phyloP scores from a whole-genome alignment of 2,797 vertebrate species.

The Phrynocephalus guinanensis region DNA sequence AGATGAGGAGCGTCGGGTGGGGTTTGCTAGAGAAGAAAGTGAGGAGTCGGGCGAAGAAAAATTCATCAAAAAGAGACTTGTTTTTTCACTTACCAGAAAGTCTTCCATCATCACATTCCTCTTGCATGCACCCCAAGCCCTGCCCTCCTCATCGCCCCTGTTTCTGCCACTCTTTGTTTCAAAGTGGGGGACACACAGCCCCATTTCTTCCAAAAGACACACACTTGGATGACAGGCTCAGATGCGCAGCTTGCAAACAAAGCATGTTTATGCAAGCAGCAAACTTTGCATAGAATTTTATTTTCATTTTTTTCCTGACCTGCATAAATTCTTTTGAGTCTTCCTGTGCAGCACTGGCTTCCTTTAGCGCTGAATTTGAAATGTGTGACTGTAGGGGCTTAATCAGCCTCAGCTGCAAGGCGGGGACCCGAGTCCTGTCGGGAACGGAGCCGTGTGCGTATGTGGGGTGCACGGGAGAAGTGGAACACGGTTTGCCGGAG shows the following conservation, averaged over 20 bases:
- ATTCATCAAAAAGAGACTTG: background rate
- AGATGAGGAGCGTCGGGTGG: background rate
- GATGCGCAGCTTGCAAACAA: background rate
- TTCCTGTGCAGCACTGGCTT: background rate
- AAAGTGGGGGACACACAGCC: background rate
- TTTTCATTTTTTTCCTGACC: background rate
- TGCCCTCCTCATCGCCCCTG: background rate
- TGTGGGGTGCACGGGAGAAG: background rate
- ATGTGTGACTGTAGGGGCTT: background rate
- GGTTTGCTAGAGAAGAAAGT: background rate
- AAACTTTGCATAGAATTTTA: background rate
- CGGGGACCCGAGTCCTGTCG: background rate
- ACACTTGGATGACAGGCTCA: background rate
- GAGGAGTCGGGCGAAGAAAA: background rate
- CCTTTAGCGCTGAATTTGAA: background rate
- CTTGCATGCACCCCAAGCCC: no score
- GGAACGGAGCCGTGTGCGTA: background rate
- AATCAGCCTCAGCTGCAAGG: background rate
- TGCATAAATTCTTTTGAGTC: background rate
- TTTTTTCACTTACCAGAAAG: background rate
- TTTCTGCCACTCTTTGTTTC: background rate
- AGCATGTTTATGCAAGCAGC: constrained; percentile 8
- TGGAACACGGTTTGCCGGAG: background rate
- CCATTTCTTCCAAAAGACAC: background rate
- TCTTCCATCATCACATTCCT: background rate